Percentiles rank a stretch among this genome's conserved stretches.
These are phyloP conservation scores for Drosophila rellima DNA, from an alignment of 2,888 invertebrate species.

Conservation along the genomic window DNA sequence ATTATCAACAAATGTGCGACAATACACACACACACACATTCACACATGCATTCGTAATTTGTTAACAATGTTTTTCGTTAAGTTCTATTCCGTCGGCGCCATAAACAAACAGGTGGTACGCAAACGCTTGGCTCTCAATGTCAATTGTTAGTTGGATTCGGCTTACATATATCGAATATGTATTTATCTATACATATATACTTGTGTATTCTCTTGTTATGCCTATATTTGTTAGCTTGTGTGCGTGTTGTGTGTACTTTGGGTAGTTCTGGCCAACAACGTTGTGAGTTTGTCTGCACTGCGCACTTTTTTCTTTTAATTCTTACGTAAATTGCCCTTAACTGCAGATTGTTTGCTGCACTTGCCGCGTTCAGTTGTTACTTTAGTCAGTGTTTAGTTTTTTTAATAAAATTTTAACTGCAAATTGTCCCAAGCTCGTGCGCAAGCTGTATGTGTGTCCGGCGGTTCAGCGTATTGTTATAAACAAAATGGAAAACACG, in stretches of 20 bases:
- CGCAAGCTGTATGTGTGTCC: slow-evolving; percentile 33
- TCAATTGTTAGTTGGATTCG: slow-evolving; percentile 56
- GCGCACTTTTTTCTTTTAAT: slow-evolving; percentile 45
- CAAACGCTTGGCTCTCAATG: slow-evolving; percentile 35
- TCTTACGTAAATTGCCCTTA: slow-evolving; percentile 56
- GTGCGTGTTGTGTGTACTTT: slow-evolving; percentile 17
- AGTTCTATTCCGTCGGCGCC: slow-evolving; percentile 27
- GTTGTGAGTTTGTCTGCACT: slow-evolving; percentile 36
- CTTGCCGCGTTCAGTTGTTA: slow-evolving; percentile 8
- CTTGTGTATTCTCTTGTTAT: slow-evolving; percentile 13
- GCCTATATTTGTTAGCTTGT: not conserved
- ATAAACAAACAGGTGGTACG: slow-evolving; percentile 64
- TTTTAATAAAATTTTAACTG: slow-evolving; percentile 42
- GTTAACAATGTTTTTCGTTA: slow-evolving; percentile 34
- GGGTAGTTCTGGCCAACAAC: slow-evolving; percentile 27
- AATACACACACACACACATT: slow-evolving; percentile 9
- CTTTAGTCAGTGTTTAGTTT: slow-evolving; percentile 25
- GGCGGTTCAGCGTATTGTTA: slow-evolving; percentile 58
- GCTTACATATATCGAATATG: slow-evolving; percentile 27
- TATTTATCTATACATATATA: slow-evolving; percentile 13
- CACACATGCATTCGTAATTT: slow-evolving; percentile 29
- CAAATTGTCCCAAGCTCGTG: slow-evolving; percentile 19
- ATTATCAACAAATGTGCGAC: slow-evolving; percentile 21
- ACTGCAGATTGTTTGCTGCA: slow-evolving; percentile 9
- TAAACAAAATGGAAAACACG: slow-evolving; percentile 71